These are phyloP conservation scores for Onychostoma macrolepis DNA, from an alignment of 2,113 vertebrate species.

Conservation along the genomic window DNA sequence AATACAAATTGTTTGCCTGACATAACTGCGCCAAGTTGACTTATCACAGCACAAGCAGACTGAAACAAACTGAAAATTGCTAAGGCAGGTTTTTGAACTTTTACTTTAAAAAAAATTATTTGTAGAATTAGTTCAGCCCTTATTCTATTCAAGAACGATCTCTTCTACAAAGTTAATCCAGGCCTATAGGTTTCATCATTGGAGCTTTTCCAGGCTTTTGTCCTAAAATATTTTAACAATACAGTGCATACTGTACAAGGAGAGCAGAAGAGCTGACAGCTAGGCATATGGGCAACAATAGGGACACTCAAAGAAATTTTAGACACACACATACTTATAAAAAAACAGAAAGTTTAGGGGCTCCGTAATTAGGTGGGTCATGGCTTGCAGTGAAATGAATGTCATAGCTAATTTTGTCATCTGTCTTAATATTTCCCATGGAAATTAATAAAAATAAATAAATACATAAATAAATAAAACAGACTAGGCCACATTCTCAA, in stretches of 20 bases:
- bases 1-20: constrained; percentile 31
- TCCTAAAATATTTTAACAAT: neutral
- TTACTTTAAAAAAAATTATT: neutral
- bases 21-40: neutral
- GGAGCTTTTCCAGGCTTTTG: neutral
- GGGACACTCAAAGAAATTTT: neutral
- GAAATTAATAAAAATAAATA: neutral
- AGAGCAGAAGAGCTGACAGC: neutral
- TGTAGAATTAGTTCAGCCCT: neutral
- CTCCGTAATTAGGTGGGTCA: constrained; percentile 37
- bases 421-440: constrained; percentile 8
- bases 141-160: neutral
- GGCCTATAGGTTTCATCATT: neutral
- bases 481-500: neutral
- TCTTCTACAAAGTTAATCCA: neutral
- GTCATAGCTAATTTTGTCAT: constrained; percentile 32
- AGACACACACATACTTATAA: no score
- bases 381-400: constrained; percentile 45
- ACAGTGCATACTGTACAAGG: neutral
- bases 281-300: neutral
- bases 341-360: no score
- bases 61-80: constrained; percentile 23
- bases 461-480: neutral
- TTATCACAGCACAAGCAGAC: constrained; percentile 21
- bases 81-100: constrained; percentile 12